Base-by-base conservation (phyloP, 2,888 invertebrate genomes). In the Muscina levida region DNA sequence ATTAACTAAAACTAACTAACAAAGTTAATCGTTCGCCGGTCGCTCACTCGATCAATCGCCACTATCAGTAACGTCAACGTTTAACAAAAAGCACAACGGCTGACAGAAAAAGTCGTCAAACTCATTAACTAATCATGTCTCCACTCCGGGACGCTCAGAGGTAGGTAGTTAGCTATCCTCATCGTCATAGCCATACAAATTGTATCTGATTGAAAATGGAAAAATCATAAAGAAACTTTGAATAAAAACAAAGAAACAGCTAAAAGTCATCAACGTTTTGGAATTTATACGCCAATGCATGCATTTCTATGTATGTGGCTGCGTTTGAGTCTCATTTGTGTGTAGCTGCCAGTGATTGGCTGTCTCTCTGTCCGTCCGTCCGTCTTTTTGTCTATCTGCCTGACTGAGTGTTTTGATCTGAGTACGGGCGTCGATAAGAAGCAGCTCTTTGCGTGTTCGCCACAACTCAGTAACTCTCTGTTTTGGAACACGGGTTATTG, bases 401-500 rank as follows among this genome's bases (percentile, higher is more conserved):
- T 62, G 62, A 62, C 42, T 37, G 22, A 11, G 13, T 62, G 62
- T 22, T 31, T 31, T 31, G 31, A 31, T 31, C 31, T 5, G 3
- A 8, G 31, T 31, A 8, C 31, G 31, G 8, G 31, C 31, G 42
- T 2, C 17, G 19, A 17, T 10, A 53, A 44, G 44, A 44, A n/a
- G 10, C 13, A 44, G 44, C n/a, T 53, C 17, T 2, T 5, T 56
- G 56, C 13, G 56, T n/a, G 56, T 26, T 22, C 11, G 56, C 31
- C 31, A 31, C 31, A 31, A 31, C 31, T 31, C 31, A 31, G 56
- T 56, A 22, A 26, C 56, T 56, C 22, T 56, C 13, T 56, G 56
- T 22, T 22, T 26, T 48, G 48, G 24, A 24, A 31, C 39, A 6
- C 24, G 31, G 68, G 17, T 56, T 62, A 72, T 71, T 68, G 53